Conservation (phyloP, 2,113 vertebrate genomes). For the Bufo bufo region DNA sequence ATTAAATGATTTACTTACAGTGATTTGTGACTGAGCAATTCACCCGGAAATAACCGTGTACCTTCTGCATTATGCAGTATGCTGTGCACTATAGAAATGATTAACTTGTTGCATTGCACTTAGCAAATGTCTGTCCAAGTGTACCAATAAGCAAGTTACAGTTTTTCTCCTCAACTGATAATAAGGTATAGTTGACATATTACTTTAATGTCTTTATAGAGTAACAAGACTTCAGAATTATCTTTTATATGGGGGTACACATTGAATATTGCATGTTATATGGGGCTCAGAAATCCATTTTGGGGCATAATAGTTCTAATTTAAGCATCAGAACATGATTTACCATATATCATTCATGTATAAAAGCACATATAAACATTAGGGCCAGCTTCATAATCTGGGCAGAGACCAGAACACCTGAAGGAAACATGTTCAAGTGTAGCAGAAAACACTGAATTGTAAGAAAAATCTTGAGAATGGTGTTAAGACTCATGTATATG, state of each 20-base stretch:
- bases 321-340: too few relatives aligned
- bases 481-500: too few relatives aligned
- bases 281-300: too few relatives aligned
- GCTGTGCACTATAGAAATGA: slow-evolving; percentile 22
- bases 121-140: neutral
- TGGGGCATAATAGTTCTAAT: too few relatives aligned
- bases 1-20: slow-evolving; percentile 31
- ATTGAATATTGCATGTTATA: too few relatives aligned
- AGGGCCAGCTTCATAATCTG: too few relatives aligned
- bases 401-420: too few relatives aligned
- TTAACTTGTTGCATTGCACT: slow-evolving; percentile 28
- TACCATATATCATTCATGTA: too few relatives aligned
- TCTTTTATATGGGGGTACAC: neutral
- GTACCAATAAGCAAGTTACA: slow-evolving; percentile 21
- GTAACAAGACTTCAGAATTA: neutral
- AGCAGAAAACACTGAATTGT: too few relatives aligned
- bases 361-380: too few relatives aligned
- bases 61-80: slow-evolving; percentile 26
- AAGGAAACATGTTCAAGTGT: too few relatives aligned
- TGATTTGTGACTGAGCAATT: slow-evolving; percentile 18
- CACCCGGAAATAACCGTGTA: slow-evolving; percentile 6
- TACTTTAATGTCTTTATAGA: neutral
- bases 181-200: neutral
- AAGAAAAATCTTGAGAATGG: too few relatives aligned
- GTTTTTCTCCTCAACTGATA: neutral